Evolutionary conservation across 2,888 invertebrate species (phyloP), one percentile per base, ranked within the genome.

Genomic region (Hedychridium roseum): DNA sequence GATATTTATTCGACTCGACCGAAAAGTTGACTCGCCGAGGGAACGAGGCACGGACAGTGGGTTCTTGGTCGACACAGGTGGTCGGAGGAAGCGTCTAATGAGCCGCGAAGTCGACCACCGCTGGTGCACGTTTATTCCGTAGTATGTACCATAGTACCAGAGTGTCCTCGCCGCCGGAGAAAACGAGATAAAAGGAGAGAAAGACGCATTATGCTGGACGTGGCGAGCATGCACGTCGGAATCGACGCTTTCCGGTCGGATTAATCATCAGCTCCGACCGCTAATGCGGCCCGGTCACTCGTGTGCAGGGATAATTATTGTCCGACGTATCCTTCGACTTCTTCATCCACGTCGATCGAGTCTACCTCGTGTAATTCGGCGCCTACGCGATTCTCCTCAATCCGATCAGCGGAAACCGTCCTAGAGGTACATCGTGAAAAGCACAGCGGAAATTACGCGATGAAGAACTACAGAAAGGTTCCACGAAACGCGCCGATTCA

Each of bases 31-130:
- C n/a, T n/a, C n/a, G n/a, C n/a, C n/a, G n/a, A n/a, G n/a, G n/a
- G n/a, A n/a, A n/a, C n/a, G n/a, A n/a, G n/a, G n/a, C n/a, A n/a
- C n/a, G n/a, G n/a, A n/a, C n/a, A n/a, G 27, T n/a, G 44, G 9
- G 17, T 17, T 41, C 34, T 42, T n/a, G n/a, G n/a, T n/a, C 42
- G 27, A 36, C 39, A 36, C 50, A 50, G 60, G 58, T 64, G 60
- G 64, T 62, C 64, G 60, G 50, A 55, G 54, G 56, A 56, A 58
- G 44, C 47, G 44, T 43, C 54, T 66, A 68, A 68, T 66, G 57
- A 54, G 50, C 60, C 62, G 60, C 59, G 54, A 68, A 65, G 54
- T 57, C 59, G 56, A 56, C 48, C 58, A 54, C 48, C 50, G 57
- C 49, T 47, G 40, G 42, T 38, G 42, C 11, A 14, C 31, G 34